phyloP scores from a whole-genome alignment of 2,888 invertebrate species.

The Caenorhabditis uteleia region DNA sequence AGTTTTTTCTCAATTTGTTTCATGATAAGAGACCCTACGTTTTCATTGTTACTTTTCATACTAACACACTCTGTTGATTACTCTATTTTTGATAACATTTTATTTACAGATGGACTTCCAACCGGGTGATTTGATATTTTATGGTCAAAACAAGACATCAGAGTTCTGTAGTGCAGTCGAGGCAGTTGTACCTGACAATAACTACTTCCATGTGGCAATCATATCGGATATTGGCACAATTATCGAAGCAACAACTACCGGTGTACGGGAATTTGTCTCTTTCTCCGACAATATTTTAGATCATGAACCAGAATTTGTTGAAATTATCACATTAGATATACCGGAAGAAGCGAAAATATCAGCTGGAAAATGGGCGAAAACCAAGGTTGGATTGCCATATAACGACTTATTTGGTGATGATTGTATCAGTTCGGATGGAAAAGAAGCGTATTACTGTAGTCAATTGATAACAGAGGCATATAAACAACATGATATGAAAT shows the following conservation, averaged over 20 bases:
- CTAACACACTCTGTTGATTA: neutral
- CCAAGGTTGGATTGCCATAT: constrained; percentile 31
- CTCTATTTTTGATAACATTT: no score
- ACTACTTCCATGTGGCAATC: constrained; percentile 36
- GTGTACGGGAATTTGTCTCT: constrained; percentile 17
- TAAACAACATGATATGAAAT: constrained; percentile 17
- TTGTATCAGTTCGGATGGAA: constrained; percentile 31
- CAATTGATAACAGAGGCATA: constrained; percentile 49
- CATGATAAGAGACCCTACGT: no score
- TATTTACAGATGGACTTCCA: constrained; percentile 11
- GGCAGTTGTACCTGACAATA: constrained; percentile 8
- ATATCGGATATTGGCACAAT: constrained; percentile 14
- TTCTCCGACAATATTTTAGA: constrained; percentile 21
- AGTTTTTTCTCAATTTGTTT: no score
- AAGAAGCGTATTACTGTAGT: constrained; percentile 46
- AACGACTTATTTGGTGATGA: constrained; percentile 50
- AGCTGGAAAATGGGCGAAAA: constrained; percentile 9
- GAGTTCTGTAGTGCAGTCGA: constrained; percentile 30
- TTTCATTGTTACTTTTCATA: neutral
- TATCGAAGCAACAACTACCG: constrained; percentile 28
- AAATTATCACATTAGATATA: constrained; percentile 3
- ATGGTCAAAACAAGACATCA: constrained; percentile 9
- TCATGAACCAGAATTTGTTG: constrained; percentile 27
- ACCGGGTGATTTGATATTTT: constrained; percentile 40
- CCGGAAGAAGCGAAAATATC: neutral